Conservation (phyloP, 2,113 vertebrate genomes). For the Neotoma lepida region DNA sequence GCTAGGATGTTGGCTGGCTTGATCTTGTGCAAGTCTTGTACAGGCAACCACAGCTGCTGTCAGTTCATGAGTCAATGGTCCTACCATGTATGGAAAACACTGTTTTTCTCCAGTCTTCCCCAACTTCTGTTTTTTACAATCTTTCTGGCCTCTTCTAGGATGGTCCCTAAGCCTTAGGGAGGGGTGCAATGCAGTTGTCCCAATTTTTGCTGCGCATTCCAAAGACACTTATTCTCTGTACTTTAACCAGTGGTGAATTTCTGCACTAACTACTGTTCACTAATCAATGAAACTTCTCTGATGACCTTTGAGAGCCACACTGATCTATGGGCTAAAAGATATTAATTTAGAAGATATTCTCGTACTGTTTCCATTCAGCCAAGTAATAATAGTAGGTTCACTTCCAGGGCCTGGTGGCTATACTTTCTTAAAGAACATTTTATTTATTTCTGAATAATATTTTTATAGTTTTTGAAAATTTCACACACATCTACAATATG, state of each 20-base stretch:
- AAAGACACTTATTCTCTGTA: not conserved
- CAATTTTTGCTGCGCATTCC: not conserved
- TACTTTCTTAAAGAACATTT: not conserved
- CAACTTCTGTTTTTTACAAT: not conserved
- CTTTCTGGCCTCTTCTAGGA: not conserved
- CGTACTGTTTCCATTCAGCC: not conserved
- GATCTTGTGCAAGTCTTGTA: not conserved
- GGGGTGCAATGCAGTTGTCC: not conserved
- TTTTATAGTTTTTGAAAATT: not conserved
- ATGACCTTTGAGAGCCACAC: not conserved
- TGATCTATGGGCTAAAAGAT: not conserved
- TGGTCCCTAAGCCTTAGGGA: not conserved
- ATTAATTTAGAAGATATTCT: not conserved
- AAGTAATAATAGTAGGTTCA: not conserved
- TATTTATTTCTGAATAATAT: not conserved
- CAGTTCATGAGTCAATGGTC: not conserved
- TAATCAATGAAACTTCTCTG: not conserved
- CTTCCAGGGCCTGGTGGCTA: not conserved
- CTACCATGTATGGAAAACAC: not conserved
- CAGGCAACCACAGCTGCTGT: not conserved
- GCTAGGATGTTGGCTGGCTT: not conserved
- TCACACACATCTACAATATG: too few relatives aligned
- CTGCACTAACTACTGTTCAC: not conserved
- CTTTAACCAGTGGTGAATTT: not conserved
- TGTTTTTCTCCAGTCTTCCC: not conserved